Conservation (phyloP, 2,113 vertebrate species). For the Pantherophis guttatus region DNA sequence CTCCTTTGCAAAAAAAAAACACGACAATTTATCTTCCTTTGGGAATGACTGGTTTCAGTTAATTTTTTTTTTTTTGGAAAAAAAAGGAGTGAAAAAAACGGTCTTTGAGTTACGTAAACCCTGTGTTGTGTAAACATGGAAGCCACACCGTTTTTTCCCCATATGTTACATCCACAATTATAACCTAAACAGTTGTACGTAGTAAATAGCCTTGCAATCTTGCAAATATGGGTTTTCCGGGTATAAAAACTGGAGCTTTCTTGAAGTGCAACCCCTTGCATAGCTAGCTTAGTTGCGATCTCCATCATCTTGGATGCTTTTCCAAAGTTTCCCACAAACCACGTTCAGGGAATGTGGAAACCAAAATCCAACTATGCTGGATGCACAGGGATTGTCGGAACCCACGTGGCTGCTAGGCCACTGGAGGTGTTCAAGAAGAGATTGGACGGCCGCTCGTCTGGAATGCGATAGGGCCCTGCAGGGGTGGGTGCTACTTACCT, state of each 20-base stretch:
- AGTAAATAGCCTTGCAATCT: background rate
- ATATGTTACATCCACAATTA: background rate
- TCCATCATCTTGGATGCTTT: background rate
- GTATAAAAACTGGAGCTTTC: background rate
- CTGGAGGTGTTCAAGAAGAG: background rate
- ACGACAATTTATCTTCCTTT: background rate
- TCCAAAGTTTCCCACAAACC: background rate
- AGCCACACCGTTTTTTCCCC: background rate
- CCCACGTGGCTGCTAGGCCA: no score
- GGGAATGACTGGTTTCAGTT: background rate
- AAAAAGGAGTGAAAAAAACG: background rate
- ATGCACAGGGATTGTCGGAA: background rate
- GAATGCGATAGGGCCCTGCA: background rate
- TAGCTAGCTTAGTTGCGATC: background rate
- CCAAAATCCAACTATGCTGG: background rate
- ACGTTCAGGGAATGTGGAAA: background rate
- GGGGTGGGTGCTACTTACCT: no score
- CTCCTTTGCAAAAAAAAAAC: background rate
- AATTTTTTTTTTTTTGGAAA: background rate
- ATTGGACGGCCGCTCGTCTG: background rate
- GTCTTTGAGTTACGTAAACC: background rate
- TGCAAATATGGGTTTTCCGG: background rate
- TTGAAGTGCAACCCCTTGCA: background rate
- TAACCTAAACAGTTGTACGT: background rate
- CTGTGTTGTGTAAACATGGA: background rate